phyloP scores from a whole-genome alignment of 2,113 vertebrate species.

The Erythrocercus mccallii region DNA sequence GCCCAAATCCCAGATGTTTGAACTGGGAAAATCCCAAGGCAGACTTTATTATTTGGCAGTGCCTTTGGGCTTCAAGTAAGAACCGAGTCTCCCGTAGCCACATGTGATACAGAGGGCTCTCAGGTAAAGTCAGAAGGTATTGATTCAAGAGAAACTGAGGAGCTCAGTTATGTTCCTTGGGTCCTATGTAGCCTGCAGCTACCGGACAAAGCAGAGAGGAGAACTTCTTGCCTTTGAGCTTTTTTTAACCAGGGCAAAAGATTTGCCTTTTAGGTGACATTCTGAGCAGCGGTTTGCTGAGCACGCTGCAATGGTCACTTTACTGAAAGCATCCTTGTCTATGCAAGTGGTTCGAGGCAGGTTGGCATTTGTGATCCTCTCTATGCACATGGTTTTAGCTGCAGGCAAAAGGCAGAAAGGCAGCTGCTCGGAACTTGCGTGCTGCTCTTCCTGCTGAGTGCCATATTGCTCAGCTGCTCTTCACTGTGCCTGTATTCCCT shows the following conservation, averaged over 20 bases:
- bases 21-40: not conserved
- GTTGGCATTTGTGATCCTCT: not conserved
- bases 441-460: not conserved
- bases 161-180: not conserved
- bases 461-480: not conserved
- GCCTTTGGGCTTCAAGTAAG: not conserved
- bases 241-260: not conserved
- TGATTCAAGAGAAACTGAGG: not conserved
- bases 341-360: not conserved
- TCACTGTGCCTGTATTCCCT: not conserved
- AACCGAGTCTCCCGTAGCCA: not conserved
- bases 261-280: not conserved
- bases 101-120: not conserved
- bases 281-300: not conserved
- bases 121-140: not conserved
- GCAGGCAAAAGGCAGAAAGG: not conserved
- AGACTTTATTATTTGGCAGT: not conserved
- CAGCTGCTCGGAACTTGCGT: not conserved
- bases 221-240: not conserved
- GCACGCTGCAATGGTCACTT: not conserved
- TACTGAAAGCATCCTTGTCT: not conserved
- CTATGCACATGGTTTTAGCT: fast-evolving
- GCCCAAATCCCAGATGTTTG: not conserved
- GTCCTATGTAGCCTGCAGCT: not conserved
- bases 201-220: not conserved